Evolutionary conservation across 2,888 invertebrate genomes (phyloP), one percentile per base, ranked within the genome.

Genomic region (Orthosia gracilis): DNA sequence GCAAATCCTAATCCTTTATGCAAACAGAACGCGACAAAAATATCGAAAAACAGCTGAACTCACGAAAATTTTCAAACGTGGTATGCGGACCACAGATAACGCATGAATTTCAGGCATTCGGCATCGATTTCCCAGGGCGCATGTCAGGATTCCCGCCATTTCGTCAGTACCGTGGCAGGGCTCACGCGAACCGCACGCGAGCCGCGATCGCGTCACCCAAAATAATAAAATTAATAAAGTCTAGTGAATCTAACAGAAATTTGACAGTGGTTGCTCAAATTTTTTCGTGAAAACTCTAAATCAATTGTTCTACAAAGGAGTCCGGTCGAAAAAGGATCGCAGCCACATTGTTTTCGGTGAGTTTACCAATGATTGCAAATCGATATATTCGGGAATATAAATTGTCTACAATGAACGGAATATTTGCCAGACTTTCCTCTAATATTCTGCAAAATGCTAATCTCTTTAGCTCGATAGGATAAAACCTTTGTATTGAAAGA

Each of bases 121-220:
- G 87, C 95, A 96, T 96, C 94, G 96, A 96, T 96, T 95, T 95
- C 94, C 89, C 90, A 93, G 89, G 91, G 96, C 96, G 96, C 96
- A 96, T 96, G 96, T 92, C 95, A 88, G 85, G 77, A 87, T 94
- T 93, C 92, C 91, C 93, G 87, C 87, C 88, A 84, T 87, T 88
- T 86, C 83, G 49, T 89, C 92, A 82, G 94, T 93, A 76, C 85
- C 91, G 90, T 90, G 91, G 88, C 85, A 88, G 84, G 87, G 79
- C 85, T 83, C 82, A 78, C 68, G 80, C 69, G 76, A 79, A 74
- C 73, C 76, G 79, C 84, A 87, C 87, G 87, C 79, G 78, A 81
- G 62, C 73, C 76, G 82, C 83, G 77, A 77, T 65, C 82, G 83
- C 83, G 83, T 78, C 77, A 72, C 55, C 50, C 72, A 87, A 85